These are phyloP conservation scores for Prionailurus bengalensis DNA, from an alignment of 2,113 vertebrate species.

Conservation along the genomic window DNA sequence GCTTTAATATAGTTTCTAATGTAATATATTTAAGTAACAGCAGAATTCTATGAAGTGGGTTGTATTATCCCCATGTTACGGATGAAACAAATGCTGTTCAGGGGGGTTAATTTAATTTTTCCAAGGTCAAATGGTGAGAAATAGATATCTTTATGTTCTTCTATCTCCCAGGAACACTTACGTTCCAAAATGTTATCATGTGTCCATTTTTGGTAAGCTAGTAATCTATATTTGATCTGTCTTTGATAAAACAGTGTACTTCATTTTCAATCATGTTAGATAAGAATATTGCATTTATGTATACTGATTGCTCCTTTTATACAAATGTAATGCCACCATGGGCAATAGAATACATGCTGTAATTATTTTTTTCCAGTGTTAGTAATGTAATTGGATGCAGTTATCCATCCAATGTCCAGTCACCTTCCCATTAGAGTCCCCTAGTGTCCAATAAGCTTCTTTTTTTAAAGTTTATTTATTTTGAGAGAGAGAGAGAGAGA, in stretches of 20 bases:
- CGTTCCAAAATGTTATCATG: neutral
- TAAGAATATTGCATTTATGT: neutral
- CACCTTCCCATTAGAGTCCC: neutral
- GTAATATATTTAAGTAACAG: constrained; percentile 24
- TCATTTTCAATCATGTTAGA: neutral
- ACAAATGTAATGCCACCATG: neutral
- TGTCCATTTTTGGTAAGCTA: neutral
- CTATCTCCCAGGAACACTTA: neutral
- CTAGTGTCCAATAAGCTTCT: neutral
- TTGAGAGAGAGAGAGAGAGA: too few species aligned
- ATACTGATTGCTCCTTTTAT: neutral
- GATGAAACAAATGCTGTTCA: neutral
- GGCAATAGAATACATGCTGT: neutral
- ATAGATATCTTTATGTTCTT: neutral
- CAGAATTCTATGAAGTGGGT: neutral
- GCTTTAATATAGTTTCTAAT: constrained; percentile 1
- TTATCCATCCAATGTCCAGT: neutral
- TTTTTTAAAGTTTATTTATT: too few species aligned
- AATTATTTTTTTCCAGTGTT: neutral
- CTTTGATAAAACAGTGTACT: neutral
- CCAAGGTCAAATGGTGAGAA: neutral
- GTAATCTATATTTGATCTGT: neutral
- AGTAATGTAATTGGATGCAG: neutral
- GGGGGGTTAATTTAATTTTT: constrained; percentile 30
- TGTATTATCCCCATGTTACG: neutral